phyloP scores from a whole-genome alignment of 2,113 vertebrate genomes.

The Aramus guarauna region DNA sequence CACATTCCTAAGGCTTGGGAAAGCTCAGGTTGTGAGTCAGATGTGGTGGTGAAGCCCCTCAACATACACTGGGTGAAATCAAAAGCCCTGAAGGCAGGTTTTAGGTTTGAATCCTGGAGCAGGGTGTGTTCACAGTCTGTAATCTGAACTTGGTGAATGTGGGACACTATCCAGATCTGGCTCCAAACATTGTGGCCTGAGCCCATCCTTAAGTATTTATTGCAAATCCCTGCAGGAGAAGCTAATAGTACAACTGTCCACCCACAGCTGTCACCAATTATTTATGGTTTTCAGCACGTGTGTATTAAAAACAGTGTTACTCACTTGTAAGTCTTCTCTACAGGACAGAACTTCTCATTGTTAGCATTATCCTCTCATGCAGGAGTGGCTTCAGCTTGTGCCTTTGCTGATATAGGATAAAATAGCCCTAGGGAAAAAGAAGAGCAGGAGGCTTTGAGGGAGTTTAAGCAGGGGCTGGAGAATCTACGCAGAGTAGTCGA shows the following conservation, averaged over 20 bases:
- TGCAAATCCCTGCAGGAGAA: constrained; percentile 35
- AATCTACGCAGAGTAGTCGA: background rate
- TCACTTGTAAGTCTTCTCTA: background rate
- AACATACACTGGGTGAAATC: background rate
- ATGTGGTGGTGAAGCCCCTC: background rate
- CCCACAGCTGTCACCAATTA: constrained; percentile 55
- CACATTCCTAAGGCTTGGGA: background rate
- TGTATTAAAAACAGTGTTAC: background rate
- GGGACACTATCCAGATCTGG: background rate
- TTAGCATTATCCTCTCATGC: background rate
- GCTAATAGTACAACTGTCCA: constrained; percentile 27
- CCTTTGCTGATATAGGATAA: background rate
- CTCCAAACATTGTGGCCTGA: background rate
- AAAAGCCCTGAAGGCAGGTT: background rate
- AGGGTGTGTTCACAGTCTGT: constrained; percentile 28
- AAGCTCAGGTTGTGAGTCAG: background rate
- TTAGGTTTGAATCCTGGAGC: background rate
- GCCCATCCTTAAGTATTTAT: constrained; percentile 36
- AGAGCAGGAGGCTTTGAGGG: background rate
- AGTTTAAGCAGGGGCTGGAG: background rate
- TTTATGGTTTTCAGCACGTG: constrained; percentile 17
- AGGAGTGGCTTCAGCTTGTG: background rate
- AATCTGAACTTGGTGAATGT: constrained; percentile 8
- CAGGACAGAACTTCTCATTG: background rate
- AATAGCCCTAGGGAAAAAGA: background rate